These are phyloP conservation scores for Microtus montanus DNA, from an alignment of 2,113 vertebrate species.

Conservation along the genomic window DNA sequence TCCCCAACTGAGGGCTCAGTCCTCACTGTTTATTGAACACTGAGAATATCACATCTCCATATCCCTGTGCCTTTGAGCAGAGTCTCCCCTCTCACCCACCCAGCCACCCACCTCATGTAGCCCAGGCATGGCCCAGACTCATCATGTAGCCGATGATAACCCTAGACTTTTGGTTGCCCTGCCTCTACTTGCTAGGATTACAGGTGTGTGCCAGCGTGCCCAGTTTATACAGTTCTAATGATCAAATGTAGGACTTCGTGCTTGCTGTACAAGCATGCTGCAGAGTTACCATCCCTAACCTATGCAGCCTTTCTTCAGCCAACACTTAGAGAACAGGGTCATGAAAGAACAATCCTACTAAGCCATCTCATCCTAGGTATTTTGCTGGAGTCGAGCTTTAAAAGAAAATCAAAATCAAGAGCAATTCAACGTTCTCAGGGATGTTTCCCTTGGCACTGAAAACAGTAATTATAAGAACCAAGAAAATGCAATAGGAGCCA, in stretches of 20 bases:
- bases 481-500: not conserved
- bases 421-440: not conserved
- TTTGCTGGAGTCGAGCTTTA: conserved; percentile 23
- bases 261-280: not conserved
- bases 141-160: not conserved
- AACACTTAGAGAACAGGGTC: not conserved
- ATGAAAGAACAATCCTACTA: not conserved
- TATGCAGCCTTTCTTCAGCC: not conserved
- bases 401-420: conserved; percentile 42
- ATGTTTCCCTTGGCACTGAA: not conserved
- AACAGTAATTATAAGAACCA: not conserved
- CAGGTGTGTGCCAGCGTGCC: not conserved
- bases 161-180: not conserved
- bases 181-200: not conserved
- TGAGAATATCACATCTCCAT: not conserved
- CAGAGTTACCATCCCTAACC: not conserved
- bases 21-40: not conserved
- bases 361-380: not conserved
- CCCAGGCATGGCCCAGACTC: not conserved
- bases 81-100: not conserved
- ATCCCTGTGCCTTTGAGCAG: not conserved
- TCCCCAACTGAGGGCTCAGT: accelerated
- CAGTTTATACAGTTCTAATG: not conserved
- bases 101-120: not conserved
- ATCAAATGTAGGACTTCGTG: not conserved